Conservation (phyloP, 1,140 invertebrate genomes). For the Microplitis mediator region DNA sequence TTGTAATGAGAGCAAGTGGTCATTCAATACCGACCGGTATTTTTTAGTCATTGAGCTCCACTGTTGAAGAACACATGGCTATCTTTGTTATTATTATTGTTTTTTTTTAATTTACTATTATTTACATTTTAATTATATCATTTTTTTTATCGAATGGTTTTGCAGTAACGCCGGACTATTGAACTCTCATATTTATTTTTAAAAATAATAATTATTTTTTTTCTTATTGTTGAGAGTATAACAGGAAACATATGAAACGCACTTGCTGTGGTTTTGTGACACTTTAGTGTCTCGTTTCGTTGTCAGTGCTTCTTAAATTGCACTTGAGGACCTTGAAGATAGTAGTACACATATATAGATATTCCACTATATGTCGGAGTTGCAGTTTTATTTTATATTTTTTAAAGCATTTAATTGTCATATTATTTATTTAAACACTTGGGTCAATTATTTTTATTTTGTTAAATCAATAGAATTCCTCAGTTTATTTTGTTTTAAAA, state of each 20-base stretch:
- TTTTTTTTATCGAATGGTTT: not conserved
- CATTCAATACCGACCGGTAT: not conserved
- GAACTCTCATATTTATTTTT: not conserved
- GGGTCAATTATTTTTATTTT: no score
- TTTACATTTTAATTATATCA: constrained; percentile 8
- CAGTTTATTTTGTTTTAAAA: no score
- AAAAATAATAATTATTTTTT: not conserved
- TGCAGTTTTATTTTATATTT: not conserved
- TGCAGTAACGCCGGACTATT: not conserved
- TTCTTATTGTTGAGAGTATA: not conserved
- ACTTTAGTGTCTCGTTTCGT: constrained; percentile 10
- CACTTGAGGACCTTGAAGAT: constrained; percentile 12
- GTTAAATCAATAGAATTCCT: no score
- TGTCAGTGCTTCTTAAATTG: constrained; percentile 7
- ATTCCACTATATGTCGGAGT: not conserved
- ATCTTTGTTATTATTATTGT: not conserved
- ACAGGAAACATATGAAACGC: not conserved
- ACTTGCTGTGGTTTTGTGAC: constrained; percentile 8
- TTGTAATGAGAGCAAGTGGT: not conserved
- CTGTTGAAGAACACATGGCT: constrained; percentile 17
- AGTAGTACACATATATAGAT: not conserved
- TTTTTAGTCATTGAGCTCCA: constrained; percentile 1
- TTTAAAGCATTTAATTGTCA: not conserved
- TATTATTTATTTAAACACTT: no score
- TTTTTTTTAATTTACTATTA: not conserved